Evolutionary conservation across 92 coral and sea anemone genomes (phyloP).

Genomic region (Phenganax stokvisi): DNA sequence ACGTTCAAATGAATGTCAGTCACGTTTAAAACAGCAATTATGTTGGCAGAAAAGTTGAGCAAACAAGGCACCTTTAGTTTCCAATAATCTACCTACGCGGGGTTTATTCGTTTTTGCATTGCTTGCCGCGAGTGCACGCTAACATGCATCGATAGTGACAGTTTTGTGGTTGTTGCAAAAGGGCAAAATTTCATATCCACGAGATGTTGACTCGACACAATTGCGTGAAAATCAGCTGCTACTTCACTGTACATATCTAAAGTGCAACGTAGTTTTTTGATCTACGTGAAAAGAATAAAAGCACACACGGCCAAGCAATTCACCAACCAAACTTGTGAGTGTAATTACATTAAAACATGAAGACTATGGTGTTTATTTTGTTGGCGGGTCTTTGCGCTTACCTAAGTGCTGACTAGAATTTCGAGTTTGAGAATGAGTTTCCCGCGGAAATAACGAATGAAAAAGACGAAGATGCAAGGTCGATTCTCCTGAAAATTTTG

Average conservation of each 20-base stretch:
- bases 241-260: neutral
- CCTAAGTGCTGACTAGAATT: slow-evolving; percentile 1
- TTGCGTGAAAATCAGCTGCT: neutral
- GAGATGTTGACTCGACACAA: neutral
- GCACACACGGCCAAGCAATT: neutral
- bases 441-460: too few species aligned
- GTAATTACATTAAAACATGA: neutral
- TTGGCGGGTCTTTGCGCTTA: neutral
- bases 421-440: neutral
- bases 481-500: too few species aligned
- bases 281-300: neutral
- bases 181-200: neutral
- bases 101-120: neutral
- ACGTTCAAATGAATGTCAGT: neutral
- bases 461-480: neutral
- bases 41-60: neutral
- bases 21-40: neutral
- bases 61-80: neutral
- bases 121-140: neutral
- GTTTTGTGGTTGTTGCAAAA: neutral
- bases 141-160: neutral
- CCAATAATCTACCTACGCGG: neutral
- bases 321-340: neutral
- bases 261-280: neutral
- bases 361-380: slow-evolving; percentile 10